Evolutionary conservation across 2,113 vertebrate genomes (phyloP).

Genomic region (Ramphastos sulfuratus): DNA sequence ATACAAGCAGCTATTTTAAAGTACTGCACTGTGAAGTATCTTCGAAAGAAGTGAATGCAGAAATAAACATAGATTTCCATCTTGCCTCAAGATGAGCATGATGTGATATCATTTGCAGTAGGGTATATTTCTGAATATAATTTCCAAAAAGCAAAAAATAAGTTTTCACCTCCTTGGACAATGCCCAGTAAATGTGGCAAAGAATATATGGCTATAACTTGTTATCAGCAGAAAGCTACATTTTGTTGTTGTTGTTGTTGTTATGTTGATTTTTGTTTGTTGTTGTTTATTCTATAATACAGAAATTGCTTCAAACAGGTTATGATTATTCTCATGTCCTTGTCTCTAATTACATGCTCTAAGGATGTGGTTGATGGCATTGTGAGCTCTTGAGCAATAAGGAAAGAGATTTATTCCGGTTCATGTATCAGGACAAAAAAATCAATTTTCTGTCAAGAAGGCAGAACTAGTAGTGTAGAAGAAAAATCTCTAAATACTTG

Average conservation of each 20-base stretch:
- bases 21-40: background rate
- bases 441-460: slow-evolving; percentile 33
- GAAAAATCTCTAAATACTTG: background rate
- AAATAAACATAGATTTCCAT: background rate
- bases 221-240: background rate
- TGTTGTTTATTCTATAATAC: background rate
- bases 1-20: background rate
- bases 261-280: too few relatives aligned
- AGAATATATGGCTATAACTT: background rate
- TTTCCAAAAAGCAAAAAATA: background rate
- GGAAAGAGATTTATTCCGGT: background rate
- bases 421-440: slow-evolving; percentile 1
- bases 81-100: background rate
- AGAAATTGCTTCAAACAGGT: background rate
- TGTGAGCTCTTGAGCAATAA: background rate
- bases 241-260: too few relatives aligned
- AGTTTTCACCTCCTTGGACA: background rate
- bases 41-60: background rate
- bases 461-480: background rate
- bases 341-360: background rate
- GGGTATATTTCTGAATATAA: background rate
- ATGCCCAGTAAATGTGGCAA: background rate
- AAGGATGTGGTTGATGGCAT: background rate
- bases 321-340: background rate
- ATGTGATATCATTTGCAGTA: background rate